A percentile compares a stretch with the other conserved stretches of the same genome.
Conservation (phyloP, 2,113 vertebrate genomes). For the Charadrius vociferus region DNA sequence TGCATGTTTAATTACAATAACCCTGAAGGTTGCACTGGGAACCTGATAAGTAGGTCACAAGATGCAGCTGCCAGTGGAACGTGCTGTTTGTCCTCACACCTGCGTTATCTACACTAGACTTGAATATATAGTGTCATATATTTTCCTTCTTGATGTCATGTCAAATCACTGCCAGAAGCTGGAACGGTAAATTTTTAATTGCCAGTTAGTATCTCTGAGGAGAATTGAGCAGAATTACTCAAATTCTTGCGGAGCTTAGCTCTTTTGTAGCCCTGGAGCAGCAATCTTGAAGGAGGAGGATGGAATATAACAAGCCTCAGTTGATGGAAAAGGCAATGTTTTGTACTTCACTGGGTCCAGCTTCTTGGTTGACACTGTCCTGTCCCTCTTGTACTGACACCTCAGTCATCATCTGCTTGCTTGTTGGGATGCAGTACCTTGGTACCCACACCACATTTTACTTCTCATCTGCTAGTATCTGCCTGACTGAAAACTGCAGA, state of each 20-base stretch:
- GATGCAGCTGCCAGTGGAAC: background rate
- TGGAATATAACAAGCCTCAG: background rate
- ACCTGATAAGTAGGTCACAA: background rate
- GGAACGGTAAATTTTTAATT: background rate
- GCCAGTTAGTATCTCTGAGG: background rate
- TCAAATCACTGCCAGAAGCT: background rate
- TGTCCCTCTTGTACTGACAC: background rate
- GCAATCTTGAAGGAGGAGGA: background rate
- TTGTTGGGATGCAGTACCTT: background rate
- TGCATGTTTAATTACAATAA: background rate
- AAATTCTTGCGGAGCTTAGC: background rate
- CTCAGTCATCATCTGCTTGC: background rate
- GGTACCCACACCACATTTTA: background rate
- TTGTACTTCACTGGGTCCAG: background rate
- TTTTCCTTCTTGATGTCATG: background rate
- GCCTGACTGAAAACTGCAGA: background rate
- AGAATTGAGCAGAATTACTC: background rate
- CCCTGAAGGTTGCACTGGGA: background rate
- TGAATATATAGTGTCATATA: background rate
- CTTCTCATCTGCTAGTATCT: background rate
- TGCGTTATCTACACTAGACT: background rate
- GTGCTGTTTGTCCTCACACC: background rate
- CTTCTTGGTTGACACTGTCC: background rate
- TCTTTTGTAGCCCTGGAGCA: background rate
- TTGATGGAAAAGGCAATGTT: background rate